phyloP scores from a whole-genome alignment of 92 coral and sea anemone genomes.

The Zoanthus solanderi region DNA sequence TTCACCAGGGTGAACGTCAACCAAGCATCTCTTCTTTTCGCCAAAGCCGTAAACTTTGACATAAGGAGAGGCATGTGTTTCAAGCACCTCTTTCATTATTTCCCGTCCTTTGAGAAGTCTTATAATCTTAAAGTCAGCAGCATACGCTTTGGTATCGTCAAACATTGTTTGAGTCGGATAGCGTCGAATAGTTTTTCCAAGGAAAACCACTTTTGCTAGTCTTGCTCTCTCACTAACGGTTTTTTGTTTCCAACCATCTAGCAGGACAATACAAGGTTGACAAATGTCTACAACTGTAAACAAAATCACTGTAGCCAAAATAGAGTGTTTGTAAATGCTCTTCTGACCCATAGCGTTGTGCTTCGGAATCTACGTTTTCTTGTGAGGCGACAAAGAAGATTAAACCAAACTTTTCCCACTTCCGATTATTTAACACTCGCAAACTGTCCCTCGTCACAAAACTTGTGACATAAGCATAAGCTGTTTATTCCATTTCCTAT shows the following conservation, averaged over 20 bases:
- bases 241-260: slow-evolving; percentile 83
- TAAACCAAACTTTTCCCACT: slow-evolving; percentile 15
- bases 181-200: slow-evolving; percentile 82
- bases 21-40: slow-evolving; percentile 71
- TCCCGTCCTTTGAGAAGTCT: slow-evolving; percentile 83
- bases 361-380: slow-evolving; percentile 2
- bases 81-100: slow-evolving; percentile 78
- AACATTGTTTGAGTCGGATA: slow-evolving; percentile 39
- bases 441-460: slow-evolving; percentile 36
- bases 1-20: slow-evolving; percentile 80
- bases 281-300: slow-evolving; percentile 60
- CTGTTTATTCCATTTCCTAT: slow-evolving; percentile 43
- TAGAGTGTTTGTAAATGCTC: neutral
- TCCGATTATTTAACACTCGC: slow-evolving; percentile 2
- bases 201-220: slow-evolving; percentile 82
- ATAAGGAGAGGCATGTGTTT: slow-evolving; percentile 64
- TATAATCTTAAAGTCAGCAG: slow-evolving; percentile 86
- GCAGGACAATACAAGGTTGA: slow-evolving; percentile 76
- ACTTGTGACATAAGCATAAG: neutral
- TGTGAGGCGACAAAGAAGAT: slow-evolving; percentile 12
- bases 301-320: slow-evolving; percentile 52
- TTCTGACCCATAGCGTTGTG: neutral
- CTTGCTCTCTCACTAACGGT: slow-evolving; percentile 81
- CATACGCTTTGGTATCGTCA: slow-evolving; percentile 58
- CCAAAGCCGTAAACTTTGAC: slow-evolving; percentile 91